Evolutionary conservation across 2,797 vertebrate genomes (phyloP).

Genomic region (Syndactyla subalaris): DNA sequence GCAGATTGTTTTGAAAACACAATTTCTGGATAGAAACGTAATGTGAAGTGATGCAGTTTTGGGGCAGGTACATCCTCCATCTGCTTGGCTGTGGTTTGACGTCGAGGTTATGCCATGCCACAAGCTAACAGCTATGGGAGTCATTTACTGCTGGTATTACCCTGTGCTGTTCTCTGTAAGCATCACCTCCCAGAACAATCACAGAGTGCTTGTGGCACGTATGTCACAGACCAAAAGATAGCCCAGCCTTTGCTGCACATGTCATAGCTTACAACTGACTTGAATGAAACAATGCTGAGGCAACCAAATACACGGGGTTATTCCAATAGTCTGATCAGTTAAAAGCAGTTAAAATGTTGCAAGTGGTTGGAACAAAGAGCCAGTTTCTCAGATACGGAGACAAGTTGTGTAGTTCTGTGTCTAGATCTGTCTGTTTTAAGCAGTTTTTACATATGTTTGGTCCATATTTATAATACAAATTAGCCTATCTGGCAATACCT

Average conservation of each 20-base stretch:
- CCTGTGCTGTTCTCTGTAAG: not conserved
- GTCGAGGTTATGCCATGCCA: slow-evolving; percentile 39
- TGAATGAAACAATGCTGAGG: not conserved
- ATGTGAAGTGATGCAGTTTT: not conserved
- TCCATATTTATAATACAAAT: not conserved
- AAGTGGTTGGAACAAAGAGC: not conserved
- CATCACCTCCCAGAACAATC: not conserved
- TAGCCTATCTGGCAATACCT: not conserved
- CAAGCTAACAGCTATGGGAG: slow-evolving; percentile 20
- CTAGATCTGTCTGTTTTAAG: not conserved
- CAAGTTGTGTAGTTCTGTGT: not conserved
- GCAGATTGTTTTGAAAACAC: slow-evolving; percentile 17
- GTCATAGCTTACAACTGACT: not conserved
- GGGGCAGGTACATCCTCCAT: slow-evolving; percentile 8
- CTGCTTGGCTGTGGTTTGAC: slow-evolving; percentile 51
- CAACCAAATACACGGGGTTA: not conserved
- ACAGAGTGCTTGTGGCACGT: not conserved
- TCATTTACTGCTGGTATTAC: slow-evolving; percentile 13
- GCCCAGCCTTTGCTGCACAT: not conserved
- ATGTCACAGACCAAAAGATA: not conserved
- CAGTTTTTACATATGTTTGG: not conserved
- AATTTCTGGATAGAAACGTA: not conserved
- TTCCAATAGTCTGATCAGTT: not conserved
- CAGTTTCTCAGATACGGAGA: not conserved
- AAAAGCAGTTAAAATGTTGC: slow-evolving; percentile 5